Base-by-base conservation (phyloP, 2,113 vertebrate species). In the Carlito syrichta region DNA sequence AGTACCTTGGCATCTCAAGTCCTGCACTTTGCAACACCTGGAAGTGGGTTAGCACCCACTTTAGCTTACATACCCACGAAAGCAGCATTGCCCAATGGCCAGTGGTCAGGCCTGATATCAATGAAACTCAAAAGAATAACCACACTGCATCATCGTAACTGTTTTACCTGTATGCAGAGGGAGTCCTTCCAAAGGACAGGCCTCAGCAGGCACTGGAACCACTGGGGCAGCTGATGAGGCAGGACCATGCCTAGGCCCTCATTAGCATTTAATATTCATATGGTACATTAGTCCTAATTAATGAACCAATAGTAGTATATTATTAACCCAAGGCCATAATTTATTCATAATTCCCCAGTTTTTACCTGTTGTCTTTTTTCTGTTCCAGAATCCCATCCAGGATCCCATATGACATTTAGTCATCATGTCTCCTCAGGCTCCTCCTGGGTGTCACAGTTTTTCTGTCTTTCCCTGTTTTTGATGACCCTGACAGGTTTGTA, bases 1-100 rank as follows among this genome's bases (percentile, higher is more conserved):
- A 54, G 25, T 7, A 9, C 7, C 2, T 32, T 45, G 40, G 5
- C 7, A 0, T 13, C 32, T 4, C 0, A 2, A 4, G 50, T 8
- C 4, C 2, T 14, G 40, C 23, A 35, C 40, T 32, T 12, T 38
- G 58, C 23, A 16, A 50, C 20, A 4, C 48, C 78, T 30, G 22
- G 22, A 12, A 3, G 6, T 32, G 58, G 14, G 23, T 32, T 40
- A 8, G 23, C 1, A 2, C 6, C 68, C 23, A 22, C 35, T 13
- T 66, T 50, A 6, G 43, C 0, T 5, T 14, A 20, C 5, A 22
- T 14, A 27, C 9, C 66, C 3, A 17, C 14, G 4, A 3, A 2
- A 45, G 83, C 54, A 66, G 71, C 11, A 66, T 22, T 1, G 73
- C 32, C 32, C 50, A 25, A 58, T 2, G n/a, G 60, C 3, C 12